Evolutionary conservation across 2,797 vertebrate species (phyloP).

Genomic region (Hipposideros larvatus): DNA sequence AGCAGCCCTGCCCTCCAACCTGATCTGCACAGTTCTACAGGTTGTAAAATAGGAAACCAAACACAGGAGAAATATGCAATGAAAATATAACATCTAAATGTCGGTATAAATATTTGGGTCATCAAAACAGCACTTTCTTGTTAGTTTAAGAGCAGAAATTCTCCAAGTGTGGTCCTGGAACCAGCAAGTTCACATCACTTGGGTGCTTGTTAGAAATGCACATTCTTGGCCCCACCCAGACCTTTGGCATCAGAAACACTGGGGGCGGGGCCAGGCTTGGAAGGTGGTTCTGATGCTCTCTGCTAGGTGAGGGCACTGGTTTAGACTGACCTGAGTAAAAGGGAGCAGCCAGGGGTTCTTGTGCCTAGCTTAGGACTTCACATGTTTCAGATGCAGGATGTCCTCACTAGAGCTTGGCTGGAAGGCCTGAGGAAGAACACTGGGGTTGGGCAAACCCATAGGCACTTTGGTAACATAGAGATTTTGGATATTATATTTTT

Average conservation of each 20-base stretch:
- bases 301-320: background rate
- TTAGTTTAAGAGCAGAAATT: background rate
- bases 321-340: background rate
- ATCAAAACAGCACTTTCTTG: background rate
- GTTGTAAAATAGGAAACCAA: background rate
- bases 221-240: background rate
- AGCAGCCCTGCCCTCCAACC: background rate
- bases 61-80: background rate
- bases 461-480: background rate
- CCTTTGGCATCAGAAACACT: background rate
- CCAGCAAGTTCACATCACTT: background rate
- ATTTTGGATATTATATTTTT: background rate
- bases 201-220: background rate
- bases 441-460: background rate
- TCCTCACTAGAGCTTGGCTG: background rate
- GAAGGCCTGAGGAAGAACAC: background rate
- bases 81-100: background rate
- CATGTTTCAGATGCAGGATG: background rate
- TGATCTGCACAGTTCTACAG: background rate
- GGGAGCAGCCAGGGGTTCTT: background rate
- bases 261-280: background rate
- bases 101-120: background rate
- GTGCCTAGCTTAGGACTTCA: background rate
- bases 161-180: background rate
- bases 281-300: background rate